phyloP scores from a whole-genome alignment of 2,113 vertebrate species.

The Nipponia nippon region DNA sequence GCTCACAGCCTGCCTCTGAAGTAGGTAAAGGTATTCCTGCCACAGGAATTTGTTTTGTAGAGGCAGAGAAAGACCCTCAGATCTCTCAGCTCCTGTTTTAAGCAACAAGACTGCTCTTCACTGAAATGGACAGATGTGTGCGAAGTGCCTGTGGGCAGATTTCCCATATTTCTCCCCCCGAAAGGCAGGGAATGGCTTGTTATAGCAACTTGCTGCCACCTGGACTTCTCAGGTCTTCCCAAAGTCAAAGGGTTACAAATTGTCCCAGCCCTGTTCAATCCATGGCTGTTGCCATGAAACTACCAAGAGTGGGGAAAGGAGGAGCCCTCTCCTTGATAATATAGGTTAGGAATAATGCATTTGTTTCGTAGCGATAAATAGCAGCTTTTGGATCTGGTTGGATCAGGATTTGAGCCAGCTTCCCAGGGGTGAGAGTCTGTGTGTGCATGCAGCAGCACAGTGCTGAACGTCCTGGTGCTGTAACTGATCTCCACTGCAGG shows the following conservation, averaged over 20 bases:
- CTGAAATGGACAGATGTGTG: neutral
- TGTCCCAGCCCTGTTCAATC: neutral
- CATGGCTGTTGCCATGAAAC: neutral
- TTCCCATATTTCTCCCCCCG: neutral
- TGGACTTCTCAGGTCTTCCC: neutral
- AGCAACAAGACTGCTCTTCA: neutral
- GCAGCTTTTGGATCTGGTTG: neutral
- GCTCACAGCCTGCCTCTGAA: neutral
- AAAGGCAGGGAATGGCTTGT: neutral
- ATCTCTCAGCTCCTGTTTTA: neutral
- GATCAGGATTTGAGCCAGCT: neutral
- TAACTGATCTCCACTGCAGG: neutral
- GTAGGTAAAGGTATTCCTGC: neutral
- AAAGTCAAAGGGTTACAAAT: neutral
- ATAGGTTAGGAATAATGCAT: neutral
- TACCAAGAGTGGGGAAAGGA: neutral
- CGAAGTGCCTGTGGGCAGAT: neutral
- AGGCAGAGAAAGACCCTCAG: neutral
- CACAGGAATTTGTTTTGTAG: neutral
- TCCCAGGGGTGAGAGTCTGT: neutral
- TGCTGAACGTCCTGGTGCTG: fast-evolving
- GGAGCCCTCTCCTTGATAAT: neutral
- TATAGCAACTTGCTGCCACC: neutral
- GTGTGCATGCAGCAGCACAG: fast-evolving
- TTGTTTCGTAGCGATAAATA: neutral